phyloP scores from a whole-genome alignment of 1,140 invertebrate genomes.

The Archegozetes longisetosus region DNA sequence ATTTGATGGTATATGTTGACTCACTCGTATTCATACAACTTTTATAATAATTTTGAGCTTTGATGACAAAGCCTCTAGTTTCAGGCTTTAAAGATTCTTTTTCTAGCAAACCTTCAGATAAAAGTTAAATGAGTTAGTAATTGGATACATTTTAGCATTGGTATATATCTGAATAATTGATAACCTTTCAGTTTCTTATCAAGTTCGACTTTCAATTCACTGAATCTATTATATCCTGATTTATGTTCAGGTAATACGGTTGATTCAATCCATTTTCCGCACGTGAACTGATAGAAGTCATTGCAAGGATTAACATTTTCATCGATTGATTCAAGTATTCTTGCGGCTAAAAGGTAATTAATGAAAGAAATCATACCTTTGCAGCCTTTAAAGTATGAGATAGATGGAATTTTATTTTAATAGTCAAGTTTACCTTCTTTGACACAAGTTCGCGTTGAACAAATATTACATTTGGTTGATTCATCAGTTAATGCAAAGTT shows the following conservation, averaged over 20 bases:
- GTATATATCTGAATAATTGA: no score
- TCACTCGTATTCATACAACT: slow-evolving; percentile 73
- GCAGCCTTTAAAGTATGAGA: background rate
- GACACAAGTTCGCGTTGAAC: background rate
- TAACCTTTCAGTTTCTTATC: slow-evolving; percentile 46
- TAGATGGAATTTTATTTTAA: background rate
- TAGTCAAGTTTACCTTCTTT: background rate
- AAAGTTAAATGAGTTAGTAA: no score
- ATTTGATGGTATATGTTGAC: slow-evolving; percentile 19
- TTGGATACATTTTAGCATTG: no score
- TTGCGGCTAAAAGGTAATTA: background rate
- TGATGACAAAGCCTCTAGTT: slow-evolving; percentile 40
- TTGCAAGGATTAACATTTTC: slow-evolving; percentile 56
- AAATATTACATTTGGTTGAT: background rate
- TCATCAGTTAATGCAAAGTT: no score
- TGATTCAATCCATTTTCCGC: slow-evolving; percentile 38
- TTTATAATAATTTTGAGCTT: slow-evolving; percentile 57
- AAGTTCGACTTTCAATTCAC: slow-evolving; percentile 55
- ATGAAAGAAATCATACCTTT: background rate
- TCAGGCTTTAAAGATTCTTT: no score
- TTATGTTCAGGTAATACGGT: slow-evolving; percentile 55
- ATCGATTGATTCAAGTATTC: slow-evolving; percentile 43
- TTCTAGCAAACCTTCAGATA: no score
- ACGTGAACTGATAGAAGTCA: slow-evolving; percentile 80
- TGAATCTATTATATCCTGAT: slow-evolving; percentile 57